Conservation (phyloP, 2,888 invertebrate genomes). For the Odontomyia ornata region DNA sequence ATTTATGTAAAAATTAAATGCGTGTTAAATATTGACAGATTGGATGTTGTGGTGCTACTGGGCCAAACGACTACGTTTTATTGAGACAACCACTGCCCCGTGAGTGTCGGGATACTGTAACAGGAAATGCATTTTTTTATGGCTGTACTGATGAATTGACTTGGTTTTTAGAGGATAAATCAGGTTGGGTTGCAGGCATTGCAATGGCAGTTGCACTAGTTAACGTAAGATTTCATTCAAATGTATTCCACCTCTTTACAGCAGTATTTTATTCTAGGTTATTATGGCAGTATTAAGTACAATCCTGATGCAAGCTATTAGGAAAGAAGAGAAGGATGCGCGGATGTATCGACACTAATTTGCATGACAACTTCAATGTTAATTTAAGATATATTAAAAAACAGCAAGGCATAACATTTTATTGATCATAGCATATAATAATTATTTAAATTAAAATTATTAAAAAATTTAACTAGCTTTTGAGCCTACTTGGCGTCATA, state of each 20-base stretch:
- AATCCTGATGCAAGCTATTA: constrained; percentile 76
- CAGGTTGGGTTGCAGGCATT: constrained; percentile 83
- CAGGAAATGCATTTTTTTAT: constrained; percentile 87
- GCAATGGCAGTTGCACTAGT: constrained; percentile 80
- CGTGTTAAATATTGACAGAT: constrained; percentile 67
- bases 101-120: constrained; percentile 86
- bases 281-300: constrained; percentile 76
- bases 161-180: constrained; percentile 86
- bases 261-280: constrained; percentile 65
- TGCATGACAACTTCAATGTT: too few species aligned
- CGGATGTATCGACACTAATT: constrained; percentile 66
- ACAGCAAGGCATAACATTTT: too few species aligned
- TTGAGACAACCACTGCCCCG: constrained; percentile 81
- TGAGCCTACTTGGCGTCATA: too few species aligned
- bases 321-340: constrained; percentile 75
- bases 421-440: too few species aligned
- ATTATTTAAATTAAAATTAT: too few species aligned
- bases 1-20: neutral
- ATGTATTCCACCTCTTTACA: constrained; percentile 18
- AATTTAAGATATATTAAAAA: too few species aligned
- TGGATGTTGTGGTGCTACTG: constrained; percentile 90
- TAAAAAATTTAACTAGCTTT: too few species aligned
- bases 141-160: constrained; percentile 89
- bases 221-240: constrained; percentile 71
- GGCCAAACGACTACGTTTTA: constrained; percentile 82